A percentile compares a stretch with the other conserved stretches of the same genome.
These are phyloP conservation scores for Spermophilus dauricus DNA, from an alignment of 2,113 vertebrate species.

Conservation along the genomic window DNA sequence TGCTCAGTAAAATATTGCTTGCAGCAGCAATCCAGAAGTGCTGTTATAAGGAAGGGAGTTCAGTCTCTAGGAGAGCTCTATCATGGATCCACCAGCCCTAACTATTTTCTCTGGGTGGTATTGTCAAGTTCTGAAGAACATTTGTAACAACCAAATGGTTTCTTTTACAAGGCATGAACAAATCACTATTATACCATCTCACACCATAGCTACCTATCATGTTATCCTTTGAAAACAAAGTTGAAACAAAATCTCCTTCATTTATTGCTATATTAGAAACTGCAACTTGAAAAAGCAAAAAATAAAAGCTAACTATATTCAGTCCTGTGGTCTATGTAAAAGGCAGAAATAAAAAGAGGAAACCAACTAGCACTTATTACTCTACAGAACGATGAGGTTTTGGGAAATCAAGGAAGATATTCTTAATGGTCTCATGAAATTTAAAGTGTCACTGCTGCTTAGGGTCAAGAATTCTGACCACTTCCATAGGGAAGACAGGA, in stretches of 20 bases:
- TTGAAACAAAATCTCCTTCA: constrained; percentile 20
- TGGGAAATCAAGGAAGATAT: constrained; percentile 87
- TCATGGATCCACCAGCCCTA: constrained; percentile 77
- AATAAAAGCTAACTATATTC: constrained; percentile 68
- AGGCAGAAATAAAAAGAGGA: constrained; percentile 82
- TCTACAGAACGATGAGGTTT: constrained; percentile 83
- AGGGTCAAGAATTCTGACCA: constrained; percentile 83
- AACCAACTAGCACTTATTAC: constrained; percentile 85
- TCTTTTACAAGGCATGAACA: constrained; percentile 74
- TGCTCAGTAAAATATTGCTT: constrained; percentile 84
- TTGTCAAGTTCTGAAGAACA: constrained; percentile 71
- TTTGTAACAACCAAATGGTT: constrained; percentile 72
- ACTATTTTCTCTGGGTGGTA: constrained; percentile 80
- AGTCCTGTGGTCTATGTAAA: constrained; percentile 62
- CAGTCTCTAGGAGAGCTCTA: constrained; percentile 80
- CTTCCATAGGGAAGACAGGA: constrained; percentile 76
- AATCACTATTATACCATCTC: constrained; percentile 5
- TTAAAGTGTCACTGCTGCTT: constrained; percentile 85
- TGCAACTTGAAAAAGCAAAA: neutral
- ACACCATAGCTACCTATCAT: constrained; percentile 47
- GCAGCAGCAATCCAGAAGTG: constrained; percentile 82
- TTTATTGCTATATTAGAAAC: neutral
- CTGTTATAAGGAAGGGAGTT: constrained; percentile 82
- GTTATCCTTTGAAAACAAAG: constrained; percentile 60
- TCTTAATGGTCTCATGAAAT: constrained; percentile 85